These are phyloP conservation scores for Capreolus pygargus DNA, from an alignment of 2,113 vertebrate genomes.

Conservation along the genomic window DNA sequence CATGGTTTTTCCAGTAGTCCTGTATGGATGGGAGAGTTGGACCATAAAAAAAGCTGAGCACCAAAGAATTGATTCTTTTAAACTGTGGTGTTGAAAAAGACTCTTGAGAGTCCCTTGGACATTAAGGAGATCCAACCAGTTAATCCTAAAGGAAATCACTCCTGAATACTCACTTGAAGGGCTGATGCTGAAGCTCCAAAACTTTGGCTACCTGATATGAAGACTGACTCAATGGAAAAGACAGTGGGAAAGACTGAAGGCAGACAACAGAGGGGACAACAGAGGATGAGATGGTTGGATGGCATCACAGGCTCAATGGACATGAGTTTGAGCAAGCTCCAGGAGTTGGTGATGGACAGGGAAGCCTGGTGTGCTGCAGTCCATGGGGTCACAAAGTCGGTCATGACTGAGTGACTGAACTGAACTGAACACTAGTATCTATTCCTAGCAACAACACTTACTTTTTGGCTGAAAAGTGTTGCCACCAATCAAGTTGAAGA, in stretches of 20 bases:
- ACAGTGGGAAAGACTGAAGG: neutral
- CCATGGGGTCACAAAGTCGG: neutral
- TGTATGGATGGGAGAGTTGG: neutral
- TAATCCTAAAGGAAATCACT: neutral
- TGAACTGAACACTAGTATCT: neutral
- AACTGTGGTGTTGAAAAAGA: neutral
- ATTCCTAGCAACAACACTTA: constrained; percentile 20
- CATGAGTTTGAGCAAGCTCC: neutral
- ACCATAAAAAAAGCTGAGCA: neutral
- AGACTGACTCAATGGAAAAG: neutral
- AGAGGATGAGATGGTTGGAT: neutral
- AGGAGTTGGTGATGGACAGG: neutral
- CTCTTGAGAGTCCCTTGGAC: neutral
- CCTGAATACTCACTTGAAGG: neutral
- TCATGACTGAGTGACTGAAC: neutral
- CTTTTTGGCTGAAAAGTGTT: constrained; percentile 55
- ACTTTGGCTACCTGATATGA: neutral
- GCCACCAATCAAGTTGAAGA: constrained; percentile 63
- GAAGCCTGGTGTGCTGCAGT: neutral
- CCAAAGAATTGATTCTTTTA: neutral
- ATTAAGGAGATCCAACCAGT: neutral
- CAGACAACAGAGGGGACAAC: neutral
- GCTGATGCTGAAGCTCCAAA: neutral
- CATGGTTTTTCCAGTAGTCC: neutral
- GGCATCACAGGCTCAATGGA: neutral